These are phyloP conservation scores for Antedon mediterranea DNA, from an alignment of 53 echinoderm and acorn worm species.

Conservation along the genomic window DNA sequence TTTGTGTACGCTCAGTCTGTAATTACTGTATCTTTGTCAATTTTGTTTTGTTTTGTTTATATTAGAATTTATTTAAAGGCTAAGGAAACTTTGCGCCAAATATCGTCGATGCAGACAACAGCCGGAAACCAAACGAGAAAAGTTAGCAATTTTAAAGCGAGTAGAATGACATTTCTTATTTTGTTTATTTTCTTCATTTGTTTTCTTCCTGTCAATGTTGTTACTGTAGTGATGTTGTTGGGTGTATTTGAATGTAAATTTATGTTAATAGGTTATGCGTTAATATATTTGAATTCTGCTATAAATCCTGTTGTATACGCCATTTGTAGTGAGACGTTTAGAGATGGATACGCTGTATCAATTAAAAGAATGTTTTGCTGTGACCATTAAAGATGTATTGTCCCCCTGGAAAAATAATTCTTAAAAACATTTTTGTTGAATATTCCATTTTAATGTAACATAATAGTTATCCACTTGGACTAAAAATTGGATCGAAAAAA, in stretches of 20 bases:
- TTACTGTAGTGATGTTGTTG: not conserved
- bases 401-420: no score
- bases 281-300: not conserved
- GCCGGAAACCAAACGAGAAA: not conserved
- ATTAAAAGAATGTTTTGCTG: not conserved
- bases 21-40: no score
- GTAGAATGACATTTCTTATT: not conserved
- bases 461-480: no score
- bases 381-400: no score
- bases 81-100: not conserved
- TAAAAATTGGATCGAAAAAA: no score
- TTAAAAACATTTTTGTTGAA: no score
- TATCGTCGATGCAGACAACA: not conserved
- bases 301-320: not conserved
- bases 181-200: not conserved
- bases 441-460: no score
- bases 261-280: not conserved
- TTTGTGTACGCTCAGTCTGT: no score
- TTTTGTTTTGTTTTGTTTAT: not conserved
- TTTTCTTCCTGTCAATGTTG: not conserved
- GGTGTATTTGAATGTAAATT: not conserved
- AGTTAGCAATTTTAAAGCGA: not conserved
- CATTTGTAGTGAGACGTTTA: not conserved
- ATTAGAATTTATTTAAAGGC: not conserved
- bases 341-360: not conserved